phyloP scores from a whole-genome alignment of 2,797 vertebrate species.

The Brachymystax lenok region DNA sequence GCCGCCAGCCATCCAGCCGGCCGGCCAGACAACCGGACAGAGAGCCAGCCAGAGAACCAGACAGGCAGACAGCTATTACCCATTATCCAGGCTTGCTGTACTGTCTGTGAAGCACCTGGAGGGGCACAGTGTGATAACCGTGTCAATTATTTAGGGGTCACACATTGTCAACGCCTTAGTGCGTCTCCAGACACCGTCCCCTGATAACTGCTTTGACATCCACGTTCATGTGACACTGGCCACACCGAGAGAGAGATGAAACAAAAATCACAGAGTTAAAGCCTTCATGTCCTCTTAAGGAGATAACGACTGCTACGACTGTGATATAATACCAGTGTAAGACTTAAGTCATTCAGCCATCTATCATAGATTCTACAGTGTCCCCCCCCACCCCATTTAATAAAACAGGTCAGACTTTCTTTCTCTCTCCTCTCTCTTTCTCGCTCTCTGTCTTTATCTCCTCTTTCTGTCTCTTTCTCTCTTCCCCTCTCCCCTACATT shows the following conservation, averaged over 20 bases:
- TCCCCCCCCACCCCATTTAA: not conserved
- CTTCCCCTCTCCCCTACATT: not conserved
- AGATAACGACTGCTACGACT: constrained; percentile 24
- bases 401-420: not conserved
- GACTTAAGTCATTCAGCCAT: constrained; percentile 37
- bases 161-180: not conserved
- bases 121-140: not conserved
- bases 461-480: not conserved
- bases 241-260: constrained; percentile 24
- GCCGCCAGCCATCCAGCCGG: too few relatives aligned
- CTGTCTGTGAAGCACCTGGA: too few relatives aligned
- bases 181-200: not conserved
- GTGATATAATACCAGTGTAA: constrained; percentile 31
- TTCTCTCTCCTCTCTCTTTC: constrained; percentile 12
- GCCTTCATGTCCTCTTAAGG: constrained; percentile 16
- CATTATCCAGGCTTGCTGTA: too few relatives aligned
- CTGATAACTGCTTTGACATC: constrained; percentile 13
- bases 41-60: not conserved
- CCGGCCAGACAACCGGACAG: not conserved
- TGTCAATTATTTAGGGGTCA: not conserved
- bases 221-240: constrained; percentile 32
- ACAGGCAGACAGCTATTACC: too few relatives aligned
- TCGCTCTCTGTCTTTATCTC: not conserved
- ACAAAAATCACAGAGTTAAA: constrained; percentile 24
- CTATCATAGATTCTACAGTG: constrained; percentile 12